phyloP scores from a whole-genome alignment of 2,888 invertebrate genomes.

The Mechanitis mazaeus region DNA sequence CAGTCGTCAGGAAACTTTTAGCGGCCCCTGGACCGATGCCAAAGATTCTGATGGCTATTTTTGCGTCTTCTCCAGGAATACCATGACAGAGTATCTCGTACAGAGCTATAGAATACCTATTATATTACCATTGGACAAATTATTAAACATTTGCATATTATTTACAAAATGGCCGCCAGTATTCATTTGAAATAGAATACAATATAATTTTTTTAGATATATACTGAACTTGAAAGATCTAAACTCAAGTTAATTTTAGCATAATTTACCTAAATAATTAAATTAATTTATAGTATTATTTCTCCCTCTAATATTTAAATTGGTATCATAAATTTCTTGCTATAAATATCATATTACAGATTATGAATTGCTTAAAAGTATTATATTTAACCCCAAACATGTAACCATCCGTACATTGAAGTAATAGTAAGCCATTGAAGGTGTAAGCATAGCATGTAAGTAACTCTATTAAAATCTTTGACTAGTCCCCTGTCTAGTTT shows the following conservation, averaged over 20 bases:
- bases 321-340: not conserved
- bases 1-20: slow-evolving; percentile 52
- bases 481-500: slow-evolving; percentile 76
- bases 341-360: slow-evolving; percentile 6
- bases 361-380: not conserved
- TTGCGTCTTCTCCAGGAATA: slow-evolving; percentile 63
- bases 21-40: slow-evolving; percentile 66
- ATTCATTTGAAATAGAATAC: no score
- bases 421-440: slow-evolving; percentile 44
- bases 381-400: slow-evolving; percentile 21
- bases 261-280: no score
- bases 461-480: slow-evolving; percentile 72
- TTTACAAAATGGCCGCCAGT: no score
- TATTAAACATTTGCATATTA: not conserved
- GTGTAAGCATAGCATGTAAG: slow-evolving; percentile 57
- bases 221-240: no score
- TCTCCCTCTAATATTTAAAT: no score
- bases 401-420: slow-evolving; percentile 44
- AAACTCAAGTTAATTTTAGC: no score
- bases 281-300: no score
- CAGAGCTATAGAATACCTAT: slow-evolving; percentile 1
- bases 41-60: slow-evolving; percentile 68
- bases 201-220: no score
- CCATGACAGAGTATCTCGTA: slow-evolving; percentile 43
- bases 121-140: not conserved